Evolutionary conservation across 2,113 vertebrate species (phyloP).

Genomic region (Tragelaphus scriptus): DNA sequence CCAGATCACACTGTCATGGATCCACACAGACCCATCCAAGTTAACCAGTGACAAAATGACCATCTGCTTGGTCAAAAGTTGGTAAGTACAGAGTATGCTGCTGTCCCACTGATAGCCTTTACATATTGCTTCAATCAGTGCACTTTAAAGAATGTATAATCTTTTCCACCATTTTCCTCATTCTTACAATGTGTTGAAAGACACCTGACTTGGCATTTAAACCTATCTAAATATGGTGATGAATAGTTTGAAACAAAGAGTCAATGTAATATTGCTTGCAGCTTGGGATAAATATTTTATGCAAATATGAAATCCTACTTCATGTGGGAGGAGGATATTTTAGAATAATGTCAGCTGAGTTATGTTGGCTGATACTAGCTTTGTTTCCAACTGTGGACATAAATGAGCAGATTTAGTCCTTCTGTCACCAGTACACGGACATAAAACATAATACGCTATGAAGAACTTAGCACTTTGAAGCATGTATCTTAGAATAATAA

Average conservation of each 20-base stretch:
- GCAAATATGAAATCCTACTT: conserved; percentile 26
- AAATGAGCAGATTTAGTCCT: conserved; percentile 51
- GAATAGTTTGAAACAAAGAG: neutral
- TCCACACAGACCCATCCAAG: neutral
- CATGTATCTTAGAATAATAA: neutral
- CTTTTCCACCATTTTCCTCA: neutral
- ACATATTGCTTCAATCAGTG: neutral
- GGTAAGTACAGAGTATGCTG: neutral
- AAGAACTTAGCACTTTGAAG: neutral
- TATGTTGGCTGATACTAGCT: conserved; percentile 49
- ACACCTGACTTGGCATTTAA: neutral
- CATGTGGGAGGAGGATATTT: conserved; percentile 42
- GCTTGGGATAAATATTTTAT: conserved; percentile 45
- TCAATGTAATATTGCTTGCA: neutral
- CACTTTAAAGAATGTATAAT: neutral
- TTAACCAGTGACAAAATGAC: neutral
- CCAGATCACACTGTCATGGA: neutral
- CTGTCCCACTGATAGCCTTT: neutral
- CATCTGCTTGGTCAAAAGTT: neutral
- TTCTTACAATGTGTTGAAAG: neutral
- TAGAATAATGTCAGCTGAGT: conserved; percentile 39
- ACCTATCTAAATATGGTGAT: neutral
- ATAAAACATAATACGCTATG: conserved; percentile 39
- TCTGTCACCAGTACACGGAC: conserved; percentile 35
- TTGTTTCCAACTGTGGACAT: conserved; percentile 38